These are phyloP conservation scores for Teleiodes luculella DNA, from an alignment of 2,888 invertebrate species.

Conservation along the genomic window DNA sequence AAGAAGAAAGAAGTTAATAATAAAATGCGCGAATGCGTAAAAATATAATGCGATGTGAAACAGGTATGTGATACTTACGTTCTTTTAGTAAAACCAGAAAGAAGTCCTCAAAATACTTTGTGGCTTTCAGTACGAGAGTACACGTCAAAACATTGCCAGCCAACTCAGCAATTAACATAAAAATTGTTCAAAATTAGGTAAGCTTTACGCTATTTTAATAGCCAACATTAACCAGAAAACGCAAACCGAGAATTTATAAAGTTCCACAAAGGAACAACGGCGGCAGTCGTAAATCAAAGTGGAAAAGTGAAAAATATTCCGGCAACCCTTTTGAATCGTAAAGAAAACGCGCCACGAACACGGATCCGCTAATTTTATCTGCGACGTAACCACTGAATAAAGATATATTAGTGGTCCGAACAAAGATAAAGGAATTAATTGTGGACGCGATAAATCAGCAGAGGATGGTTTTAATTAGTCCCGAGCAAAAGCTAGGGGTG, in stretches of 20 bases:
- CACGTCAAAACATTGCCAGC: not conserved
- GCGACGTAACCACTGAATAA: conserved; percentile 56
- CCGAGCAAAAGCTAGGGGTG: conserved; percentile 41
- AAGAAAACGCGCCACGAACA: conserved; percentile 43
- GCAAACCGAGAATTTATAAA: conserved; percentile 12
- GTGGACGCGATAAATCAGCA: conserved; percentile 73
- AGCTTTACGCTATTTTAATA: not conserved
- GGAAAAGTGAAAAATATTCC: conserved; percentile 48
- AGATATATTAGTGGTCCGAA: conserved; percentile 74
- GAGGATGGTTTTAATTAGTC: conserved; percentile 76
- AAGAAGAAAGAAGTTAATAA: too few species aligned
- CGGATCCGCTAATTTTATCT: conserved; percentile 74
- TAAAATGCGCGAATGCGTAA: too few species aligned
- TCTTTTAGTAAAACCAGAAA: too few species aligned
- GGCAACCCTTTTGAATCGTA: conserved; percentile 51
- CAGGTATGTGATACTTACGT: too few species aligned
- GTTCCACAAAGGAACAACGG: conserved; percentile 27
- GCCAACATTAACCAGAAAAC: conserved; percentile 5
- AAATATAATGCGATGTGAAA: too few species aligned
- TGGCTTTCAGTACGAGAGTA: too few species aligned
- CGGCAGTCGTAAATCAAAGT: conserved; percentile 47
- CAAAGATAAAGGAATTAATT: conserved; percentile 77
- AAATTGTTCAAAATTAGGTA: not conserved
- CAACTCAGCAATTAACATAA: not conserved
- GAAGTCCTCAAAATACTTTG: too few species aligned